Evolutionary conservation across 2,113 vertebrate species (phyloP).

Genomic region (Rostratula benghalensis): DNA sequence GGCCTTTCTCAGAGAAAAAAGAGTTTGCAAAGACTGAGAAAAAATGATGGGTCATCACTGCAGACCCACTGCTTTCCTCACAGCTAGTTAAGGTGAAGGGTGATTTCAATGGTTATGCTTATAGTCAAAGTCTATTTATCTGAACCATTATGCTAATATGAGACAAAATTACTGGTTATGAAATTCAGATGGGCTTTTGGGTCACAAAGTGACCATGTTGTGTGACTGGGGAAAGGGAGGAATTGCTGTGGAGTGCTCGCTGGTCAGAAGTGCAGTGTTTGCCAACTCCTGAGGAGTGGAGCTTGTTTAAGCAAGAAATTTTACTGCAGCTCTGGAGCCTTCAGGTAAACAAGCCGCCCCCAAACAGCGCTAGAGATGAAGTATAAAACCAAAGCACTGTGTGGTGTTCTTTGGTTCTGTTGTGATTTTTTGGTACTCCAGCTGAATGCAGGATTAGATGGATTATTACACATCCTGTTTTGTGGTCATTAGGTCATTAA

Average conservation of each 20-base stretch:
- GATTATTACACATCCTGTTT: neutral
- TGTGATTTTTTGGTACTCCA: neutral
- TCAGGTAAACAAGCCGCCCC: neutral
- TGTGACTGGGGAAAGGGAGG: neutral
- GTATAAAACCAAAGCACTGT: neutral
- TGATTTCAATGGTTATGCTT: neutral
- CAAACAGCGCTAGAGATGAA: neutral
- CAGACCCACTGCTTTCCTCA: neutral
- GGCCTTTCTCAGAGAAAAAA: neutral
- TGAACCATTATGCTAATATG: neutral
- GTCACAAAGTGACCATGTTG: neutral
- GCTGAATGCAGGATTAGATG: neutral
- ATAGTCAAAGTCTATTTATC: neutral
- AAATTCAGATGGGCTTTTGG: constrained; percentile 12
- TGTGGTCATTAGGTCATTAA: neutral
- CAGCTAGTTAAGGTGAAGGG: neutral
- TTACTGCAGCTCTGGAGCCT: neutral
- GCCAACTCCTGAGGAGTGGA: neutral
- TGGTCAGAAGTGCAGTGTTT: neutral
- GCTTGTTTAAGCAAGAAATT: neutral
- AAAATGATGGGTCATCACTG: neutral
- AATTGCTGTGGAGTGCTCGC: fast-evolving
- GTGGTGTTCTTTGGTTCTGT: neutral
- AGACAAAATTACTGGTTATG: neutral
- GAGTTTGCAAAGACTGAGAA: neutral